phyloP scores from a whole-genome alignment of 1,140 invertebrate species.

The Psilanteris sp. region DNA sequence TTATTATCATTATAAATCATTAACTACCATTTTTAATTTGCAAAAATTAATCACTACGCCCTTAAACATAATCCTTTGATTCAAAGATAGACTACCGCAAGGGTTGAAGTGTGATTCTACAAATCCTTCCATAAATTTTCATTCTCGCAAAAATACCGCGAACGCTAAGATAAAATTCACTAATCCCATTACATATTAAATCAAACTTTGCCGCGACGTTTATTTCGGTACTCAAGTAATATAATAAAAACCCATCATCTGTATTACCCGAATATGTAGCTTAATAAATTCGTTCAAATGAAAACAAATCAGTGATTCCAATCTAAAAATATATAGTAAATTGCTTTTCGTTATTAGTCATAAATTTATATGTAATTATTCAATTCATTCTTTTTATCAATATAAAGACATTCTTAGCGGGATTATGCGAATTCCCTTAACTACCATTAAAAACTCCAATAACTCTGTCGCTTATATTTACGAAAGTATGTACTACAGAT shows the following conservation, averaged over 20 bases:
- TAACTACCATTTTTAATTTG: conserved; percentile 14
- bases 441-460: conserved; percentile 40
- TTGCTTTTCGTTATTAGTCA: conserved; percentile 8
- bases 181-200: conserved; percentile 39
- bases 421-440: conserved; percentile 46
- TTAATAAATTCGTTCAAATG: conserved; percentile 14
- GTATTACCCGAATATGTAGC: not conserved
- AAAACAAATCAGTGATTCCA: conserved; percentile 13
- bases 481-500: conserved; percentile 18
- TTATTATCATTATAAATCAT: conserved; percentile 13
- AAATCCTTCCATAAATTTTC: conserved; percentile 58
- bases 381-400: conserved; percentile 11
- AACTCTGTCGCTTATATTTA: conserved; percentile 26
- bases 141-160: conserved; percentile 30
- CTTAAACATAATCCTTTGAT: conserved; percentile 38
- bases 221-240: conserved; percentile 9
- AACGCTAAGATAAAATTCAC: conserved; percentile 30
- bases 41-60: conserved; percentile 51
- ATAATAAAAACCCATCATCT: not conserved
- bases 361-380: conserved; percentile 39
- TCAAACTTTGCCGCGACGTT: conserved; percentile 19
- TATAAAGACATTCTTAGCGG: conserved; percentile 32
- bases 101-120: conserved; percentile 51
- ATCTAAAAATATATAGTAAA: conserved; percentile 6
- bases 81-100: conserved; percentile 40